These are phyloP conservation scores for Brachionus manjavacas DNA, from an alignment of 1,140 invertebrate genomes.

Conservation along the genomic window DNA sequence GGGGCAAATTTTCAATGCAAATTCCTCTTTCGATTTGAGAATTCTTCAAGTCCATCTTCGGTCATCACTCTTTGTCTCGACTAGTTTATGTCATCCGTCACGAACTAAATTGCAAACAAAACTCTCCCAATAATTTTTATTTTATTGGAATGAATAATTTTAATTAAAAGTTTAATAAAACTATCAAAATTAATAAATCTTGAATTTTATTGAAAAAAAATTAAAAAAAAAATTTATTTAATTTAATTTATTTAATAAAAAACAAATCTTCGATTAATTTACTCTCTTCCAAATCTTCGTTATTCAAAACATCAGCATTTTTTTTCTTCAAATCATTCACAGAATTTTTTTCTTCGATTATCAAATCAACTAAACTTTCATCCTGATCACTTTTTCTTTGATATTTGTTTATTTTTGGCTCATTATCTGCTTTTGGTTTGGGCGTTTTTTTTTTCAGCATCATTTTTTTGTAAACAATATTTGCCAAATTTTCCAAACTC, in stretches of 20 bases:
- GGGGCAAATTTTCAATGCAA: no score
- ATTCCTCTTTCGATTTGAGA: no score
- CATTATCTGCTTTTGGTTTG: background rate
- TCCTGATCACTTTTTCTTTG: background rate
- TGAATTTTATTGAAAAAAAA: constrained; percentile 8
- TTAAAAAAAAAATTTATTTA: background rate
- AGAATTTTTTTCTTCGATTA: constrained; percentile 32
- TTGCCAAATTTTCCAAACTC: constrained; percentile 26
- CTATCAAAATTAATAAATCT: background rate
- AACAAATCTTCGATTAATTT: constrained; percentile 42
- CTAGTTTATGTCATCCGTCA: no score
- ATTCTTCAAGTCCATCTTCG: no score
- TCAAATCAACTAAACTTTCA: constrained; percentile 27
- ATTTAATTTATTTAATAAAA: constrained; percentile 39
- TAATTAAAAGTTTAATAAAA: background rate
- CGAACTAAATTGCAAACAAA: no score
- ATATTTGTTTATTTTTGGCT: background rate
- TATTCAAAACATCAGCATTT: background rate
- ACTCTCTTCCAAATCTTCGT: constrained; percentile 31
- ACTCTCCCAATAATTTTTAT: background rate
- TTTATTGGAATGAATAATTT: background rate
- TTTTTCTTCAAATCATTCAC: background rate
- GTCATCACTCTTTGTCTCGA: no score
- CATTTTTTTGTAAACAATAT: constrained; percentile 40
- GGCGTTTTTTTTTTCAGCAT: background rate